These are phyloP conservation scores for Zootermopsis nevadensis DNA, from an alignment of 2,888 invertebrate genomes.

Conservation along the genomic window DNA sequence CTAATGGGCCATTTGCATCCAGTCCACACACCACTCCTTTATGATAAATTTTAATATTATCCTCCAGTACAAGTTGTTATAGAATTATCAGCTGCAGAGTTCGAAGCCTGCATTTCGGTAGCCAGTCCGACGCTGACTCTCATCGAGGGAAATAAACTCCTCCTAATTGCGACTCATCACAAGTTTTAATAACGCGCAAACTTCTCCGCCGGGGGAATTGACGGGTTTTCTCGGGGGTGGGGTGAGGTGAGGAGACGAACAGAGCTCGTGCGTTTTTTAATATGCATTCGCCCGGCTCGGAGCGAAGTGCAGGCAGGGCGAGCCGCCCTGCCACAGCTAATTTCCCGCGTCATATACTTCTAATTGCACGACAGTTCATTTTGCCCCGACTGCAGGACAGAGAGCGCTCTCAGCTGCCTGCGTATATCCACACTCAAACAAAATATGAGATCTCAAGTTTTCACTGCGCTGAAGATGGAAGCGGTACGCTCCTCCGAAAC, in stretches of 20 bases:
- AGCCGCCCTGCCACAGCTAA: background rate
- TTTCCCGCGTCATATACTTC: slow-evolving; percentile 10
- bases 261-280: background rate
- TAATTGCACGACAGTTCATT: slow-evolving; percentile 15
- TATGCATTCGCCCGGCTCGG: background rate
- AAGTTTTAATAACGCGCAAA: slow-evolving; percentile 15
- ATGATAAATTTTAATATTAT: too few relatives aligned
- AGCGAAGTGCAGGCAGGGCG: background rate
- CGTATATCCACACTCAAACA: too few relatives aligned
- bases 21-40: too few relatives aligned
- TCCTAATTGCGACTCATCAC: slow-evolving; percentile 22
- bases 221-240: background rate
- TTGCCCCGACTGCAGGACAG: background rate
- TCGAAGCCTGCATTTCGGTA: background rate
- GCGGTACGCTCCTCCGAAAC: too few relatives aligned
- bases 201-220: background rate
- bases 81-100: too few relatives aligned
- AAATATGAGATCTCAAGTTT: too few relatives aligned
- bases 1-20: too few relatives aligned
- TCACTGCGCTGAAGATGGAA: too few relatives aligned
- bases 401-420: too few relatives aligned
- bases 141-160: slow-evolving; percentile 22
- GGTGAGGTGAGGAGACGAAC: background rate
- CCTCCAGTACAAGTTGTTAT: too few relatives aligned
- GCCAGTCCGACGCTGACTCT: background rate